Evolutionary conservation across 1,140 invertebrate genomes (phyloP).

Genomic region (Papilio aristodemus): DNA sequence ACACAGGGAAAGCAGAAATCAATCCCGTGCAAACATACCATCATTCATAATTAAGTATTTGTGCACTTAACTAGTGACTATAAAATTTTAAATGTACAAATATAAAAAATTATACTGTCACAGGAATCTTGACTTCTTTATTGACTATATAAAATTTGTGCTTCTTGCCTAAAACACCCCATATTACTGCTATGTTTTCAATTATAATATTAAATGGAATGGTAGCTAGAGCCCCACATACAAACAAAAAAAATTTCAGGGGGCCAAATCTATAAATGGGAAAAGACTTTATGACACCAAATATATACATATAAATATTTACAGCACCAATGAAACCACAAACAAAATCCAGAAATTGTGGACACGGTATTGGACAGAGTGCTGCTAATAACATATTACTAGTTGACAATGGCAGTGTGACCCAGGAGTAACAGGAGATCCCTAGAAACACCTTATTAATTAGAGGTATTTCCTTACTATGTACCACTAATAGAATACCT

Average conservation of each 20-base stretch:
- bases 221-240: conserved; percentile 91
- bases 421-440: conserved; percentile 97
- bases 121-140: conserved; percentile 87
- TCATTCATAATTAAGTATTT: conserved; percentile 56
- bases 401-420: conserved; percentile 94
- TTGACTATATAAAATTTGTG: conserved; percentile 98
- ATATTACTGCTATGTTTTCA: conserved; percentile 96
- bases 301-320: conserved; percentile 97
- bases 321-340: conserved; percentile 95
- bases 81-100: conserved; percentile 45
- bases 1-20: conserved; percentile 34
- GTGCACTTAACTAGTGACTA: conserved; percentile 57
- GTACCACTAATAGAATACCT: conserved; percentile 96
- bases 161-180: conserved; percentile 95
- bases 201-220: conserved; percentile 96
- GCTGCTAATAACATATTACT: conserved; percentile 92
- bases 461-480: conserved; percentile 91
- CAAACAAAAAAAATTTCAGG: conserved; percentile 88
- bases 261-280: conserved; percentile 92
- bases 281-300: conserved; percentile 97
- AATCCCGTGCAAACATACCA: conserved; percentile 33
- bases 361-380: conserved; percentile 93
- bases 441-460: conserved; percentile 91
- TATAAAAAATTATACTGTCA: conserved; percentile 77
- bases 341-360: conserved; percentile 89